Conservation (phyloP, 2,113 vertebrate species). For the Amazona vittata region DNA sequence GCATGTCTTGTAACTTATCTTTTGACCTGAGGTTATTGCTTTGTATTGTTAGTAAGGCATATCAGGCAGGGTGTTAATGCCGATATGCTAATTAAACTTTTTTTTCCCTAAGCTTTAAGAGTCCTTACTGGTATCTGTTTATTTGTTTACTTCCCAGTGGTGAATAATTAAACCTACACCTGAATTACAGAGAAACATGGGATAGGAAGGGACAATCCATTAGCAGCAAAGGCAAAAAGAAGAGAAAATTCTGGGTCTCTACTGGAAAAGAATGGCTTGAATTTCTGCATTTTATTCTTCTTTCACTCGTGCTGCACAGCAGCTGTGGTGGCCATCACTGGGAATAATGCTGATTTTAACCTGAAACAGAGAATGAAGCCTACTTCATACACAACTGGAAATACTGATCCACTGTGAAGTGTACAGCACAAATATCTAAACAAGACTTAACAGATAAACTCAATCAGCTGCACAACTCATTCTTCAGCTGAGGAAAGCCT, state of each 20-base stretch:
- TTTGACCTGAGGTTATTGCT: conserved; percentile 44
- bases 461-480: not conserved
- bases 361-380: not conserved
- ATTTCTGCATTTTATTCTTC: not conserved
- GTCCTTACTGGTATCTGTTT: not conserved
- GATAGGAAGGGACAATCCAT: not conserved
- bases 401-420: not conserved
- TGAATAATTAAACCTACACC: not conserved
- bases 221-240: not conserved
- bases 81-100: conserved; percentile 66
- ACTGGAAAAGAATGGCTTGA: not conserved
- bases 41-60: conserved; percentile 53
- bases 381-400: not conserved
- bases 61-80: conserved; percentile 23
- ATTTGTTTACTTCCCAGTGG: fast-evolving
- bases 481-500: not conserved
- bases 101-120: not conserved
- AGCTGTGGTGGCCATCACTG: not conserved
- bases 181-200: not conserved
- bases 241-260: not conserved
- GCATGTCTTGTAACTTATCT: conserved; percentile 54
- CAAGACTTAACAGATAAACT: not conserved
- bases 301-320: not conserved
- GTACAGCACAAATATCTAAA: not conserved
- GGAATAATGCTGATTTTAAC: not conserved